Base-by-base conservation (phyloP, 2,888 invertebrate species). In the Pherbina coryleti region DNA sequence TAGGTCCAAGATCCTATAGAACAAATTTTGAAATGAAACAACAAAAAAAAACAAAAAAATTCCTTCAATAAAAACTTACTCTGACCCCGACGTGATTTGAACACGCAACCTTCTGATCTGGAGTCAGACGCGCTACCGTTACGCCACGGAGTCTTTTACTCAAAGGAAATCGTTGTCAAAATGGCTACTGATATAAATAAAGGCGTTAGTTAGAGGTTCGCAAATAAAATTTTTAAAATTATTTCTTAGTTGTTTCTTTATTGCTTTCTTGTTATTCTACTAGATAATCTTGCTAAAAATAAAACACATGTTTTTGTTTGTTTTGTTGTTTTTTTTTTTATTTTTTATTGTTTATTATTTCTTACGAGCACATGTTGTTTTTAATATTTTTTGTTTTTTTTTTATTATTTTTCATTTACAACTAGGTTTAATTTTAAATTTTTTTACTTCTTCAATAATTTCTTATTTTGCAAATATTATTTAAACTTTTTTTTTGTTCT, bases 101-200 rank as follows among this genome's bases (percentile, higher is more conserved):
- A 86, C 86, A 86, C 86, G 86, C 86, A 86, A 87, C 86, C 86
- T 87, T 86, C 86, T 86, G 86, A 87, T 86, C 87, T 87, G 87
- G 87, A 87, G 87, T 87, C 87, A 87, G 85, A 86, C 86, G 87
- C 86, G 87, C 86, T 87, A 87, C 86, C 86, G 86, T 87, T 87
- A 86, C 86, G 86, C 86, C 86, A 87, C 86, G 86, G 86, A 87
- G 86, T 86, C 86, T 17, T 14, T 28, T 14, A 0, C 2, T 3
- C 2, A 44, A 11, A 7, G 1, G 44, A 44, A 44, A 31, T 31
- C 31, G 5, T 31, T 31, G 3, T 31, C 31, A 31, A 31, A 31
- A 31, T 31, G 31, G 31, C 31, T 31, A 5, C 31, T 31, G 5
- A 5, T 5, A 31, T 31, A 5, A 3, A 4, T 31, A 4, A 31